These are phyloP conservation scores for Lathamus discolor DNA, from an alignment of 2,113 vertebrate genomes.

Conservation along the genomic window DNA sequence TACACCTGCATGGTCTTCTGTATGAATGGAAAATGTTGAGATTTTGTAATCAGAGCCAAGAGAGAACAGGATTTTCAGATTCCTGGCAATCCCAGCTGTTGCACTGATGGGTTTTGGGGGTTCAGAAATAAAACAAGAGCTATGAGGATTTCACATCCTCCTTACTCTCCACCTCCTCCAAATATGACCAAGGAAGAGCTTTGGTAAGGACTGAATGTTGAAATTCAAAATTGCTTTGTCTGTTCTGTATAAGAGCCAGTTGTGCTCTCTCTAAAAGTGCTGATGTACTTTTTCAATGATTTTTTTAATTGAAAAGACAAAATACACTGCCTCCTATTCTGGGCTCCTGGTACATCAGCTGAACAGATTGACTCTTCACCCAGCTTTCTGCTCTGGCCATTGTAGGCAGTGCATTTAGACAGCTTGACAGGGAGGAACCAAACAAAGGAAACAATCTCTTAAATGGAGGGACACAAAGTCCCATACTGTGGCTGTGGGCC, in stretches of 20 bases:
- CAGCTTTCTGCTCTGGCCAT: background rate
- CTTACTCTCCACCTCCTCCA: background rate
- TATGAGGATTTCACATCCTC: background rate
- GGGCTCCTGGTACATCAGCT: background rate
- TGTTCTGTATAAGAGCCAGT: background rate
- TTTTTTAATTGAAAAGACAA: background rate
- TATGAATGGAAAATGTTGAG: background rate
- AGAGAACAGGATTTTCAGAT: background rate
- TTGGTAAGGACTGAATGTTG: background rate
- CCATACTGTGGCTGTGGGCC: background rate
- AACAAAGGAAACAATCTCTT: background rate
- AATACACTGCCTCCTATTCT: background rate
- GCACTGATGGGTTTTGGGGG: background rate
- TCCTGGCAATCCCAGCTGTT: background rate
- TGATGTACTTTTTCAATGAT: background rate
- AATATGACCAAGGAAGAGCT: background rate
- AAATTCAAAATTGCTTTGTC: background rate
- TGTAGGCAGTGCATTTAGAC: background rate
- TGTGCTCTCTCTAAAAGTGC: background rate
- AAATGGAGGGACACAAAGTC: background rate
- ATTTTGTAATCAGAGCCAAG: background rate
- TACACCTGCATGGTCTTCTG: background rate
- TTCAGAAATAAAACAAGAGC: background rate
- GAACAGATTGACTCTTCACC: background rate
- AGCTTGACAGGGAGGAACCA: background rate